Conservation (phyloP, 2,797 vertebrate genomes). For the Falco rusticolus region DNA sequence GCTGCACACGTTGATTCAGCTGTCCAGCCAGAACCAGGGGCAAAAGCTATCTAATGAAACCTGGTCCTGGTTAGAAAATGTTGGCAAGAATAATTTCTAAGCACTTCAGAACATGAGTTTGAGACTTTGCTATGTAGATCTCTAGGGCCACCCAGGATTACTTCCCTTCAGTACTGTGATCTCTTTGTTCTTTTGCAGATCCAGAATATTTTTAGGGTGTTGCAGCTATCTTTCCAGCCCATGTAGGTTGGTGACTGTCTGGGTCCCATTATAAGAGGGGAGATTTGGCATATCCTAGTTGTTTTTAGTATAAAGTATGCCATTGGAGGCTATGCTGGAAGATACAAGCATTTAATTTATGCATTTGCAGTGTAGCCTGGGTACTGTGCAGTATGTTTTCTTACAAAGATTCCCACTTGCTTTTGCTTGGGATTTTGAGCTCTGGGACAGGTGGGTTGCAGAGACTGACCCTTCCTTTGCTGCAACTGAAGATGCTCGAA, state of each 20-base stretch:
- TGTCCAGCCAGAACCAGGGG: not conserved
- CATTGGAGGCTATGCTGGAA: not conserved
- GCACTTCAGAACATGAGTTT: not conserved
- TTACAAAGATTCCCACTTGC: not conserved
- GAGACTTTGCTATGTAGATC: not conserved
- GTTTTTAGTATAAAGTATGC: not conserved
- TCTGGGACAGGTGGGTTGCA: not conserved
- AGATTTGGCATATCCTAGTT: not conserved
- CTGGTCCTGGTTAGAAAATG: not conserved
- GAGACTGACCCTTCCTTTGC: not conserved
- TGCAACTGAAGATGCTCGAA: not conserved
- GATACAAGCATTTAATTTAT: not conserved
- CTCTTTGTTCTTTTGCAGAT: not conserved
- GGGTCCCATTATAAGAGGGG: accelerated
- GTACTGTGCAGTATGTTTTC: not conserved
- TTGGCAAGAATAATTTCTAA: not conserved
- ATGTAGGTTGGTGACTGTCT: accelerated
- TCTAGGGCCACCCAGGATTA: not conserved
- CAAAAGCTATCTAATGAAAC: not conserved
- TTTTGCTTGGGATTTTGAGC: not conserved
- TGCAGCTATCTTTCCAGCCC: not conserved
- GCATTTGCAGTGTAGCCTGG: not conserved
- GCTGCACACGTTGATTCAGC: not conserved
- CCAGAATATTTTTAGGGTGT: not conserved
- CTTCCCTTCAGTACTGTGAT: not conserved